Evolutionary conservation across 2,113 vertebrate species (phyloP).

Genomic region (Ciconia maguari): DNA sequence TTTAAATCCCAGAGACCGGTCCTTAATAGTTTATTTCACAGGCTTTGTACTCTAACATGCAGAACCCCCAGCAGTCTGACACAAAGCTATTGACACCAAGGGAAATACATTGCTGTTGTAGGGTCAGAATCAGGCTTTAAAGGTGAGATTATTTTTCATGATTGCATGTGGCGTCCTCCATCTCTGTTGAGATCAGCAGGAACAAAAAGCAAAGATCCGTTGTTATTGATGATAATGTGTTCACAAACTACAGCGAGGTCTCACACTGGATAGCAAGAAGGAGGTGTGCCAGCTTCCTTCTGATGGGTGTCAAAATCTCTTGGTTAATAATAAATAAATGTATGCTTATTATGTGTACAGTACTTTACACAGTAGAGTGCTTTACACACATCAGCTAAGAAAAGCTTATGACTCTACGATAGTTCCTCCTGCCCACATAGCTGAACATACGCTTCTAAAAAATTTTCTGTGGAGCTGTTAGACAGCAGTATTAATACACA

Average conservation of each 20-base stretch:
- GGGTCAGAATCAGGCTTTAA: not conserved
- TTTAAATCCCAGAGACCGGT: not conserved
- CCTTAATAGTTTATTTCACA: not conserved
- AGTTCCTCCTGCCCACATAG: constrained; percentile 6
- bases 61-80: not conserved
- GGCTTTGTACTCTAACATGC: not conserved
- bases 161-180: not conserved
- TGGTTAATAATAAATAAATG: not conserved
- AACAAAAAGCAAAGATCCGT: not conserved
- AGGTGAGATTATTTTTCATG: not conserved
- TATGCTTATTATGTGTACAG: not conserved
- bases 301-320: not conserved
- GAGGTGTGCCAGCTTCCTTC: not conserved
- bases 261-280: not conserved
- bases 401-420: not conserved
- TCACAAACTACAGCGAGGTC: not conserved
- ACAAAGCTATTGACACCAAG: not conserved
- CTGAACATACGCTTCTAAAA: not conserved
- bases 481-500: not conserved
- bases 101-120: not conserved
- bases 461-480: not conserved
- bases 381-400: not conserved
- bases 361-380: not conserved
- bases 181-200: not conserved
- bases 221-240: not conserved